These are phyloP conservation scores for Neria commutata DNA, from an alignment of 2,888 invertebrate species.

Conservation along the genomic window DNA sequence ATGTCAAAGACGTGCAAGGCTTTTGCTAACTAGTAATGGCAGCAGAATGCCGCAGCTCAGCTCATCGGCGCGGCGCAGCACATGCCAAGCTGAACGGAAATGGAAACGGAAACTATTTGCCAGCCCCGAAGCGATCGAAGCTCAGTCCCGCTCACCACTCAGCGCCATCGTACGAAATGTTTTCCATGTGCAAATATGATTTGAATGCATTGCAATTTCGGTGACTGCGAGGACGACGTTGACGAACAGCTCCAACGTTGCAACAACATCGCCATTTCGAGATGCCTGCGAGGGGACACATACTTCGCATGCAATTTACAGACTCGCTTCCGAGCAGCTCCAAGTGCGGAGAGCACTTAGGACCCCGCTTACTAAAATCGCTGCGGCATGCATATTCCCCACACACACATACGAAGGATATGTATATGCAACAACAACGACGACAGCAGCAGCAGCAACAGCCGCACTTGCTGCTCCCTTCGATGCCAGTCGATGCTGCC, in stretches of 20 bases:
- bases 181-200: conserved; percentile 10
- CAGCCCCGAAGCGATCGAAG: neutral
- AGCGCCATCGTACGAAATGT: neutral
- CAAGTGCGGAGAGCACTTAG: neutral
- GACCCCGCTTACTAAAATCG: neutral
- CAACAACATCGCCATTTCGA: too few relatives aligned
- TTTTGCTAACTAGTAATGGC: too few relatives aligned
- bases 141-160: neutral
- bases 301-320: neutral
- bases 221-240: too few relatives aligned
- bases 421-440: neutral
- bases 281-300: neutral
- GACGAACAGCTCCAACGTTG: too few relatives aligned
- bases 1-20: neutral
- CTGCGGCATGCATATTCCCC: neutral
- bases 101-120: conserved; percentile 11
- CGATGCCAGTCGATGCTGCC: neutral
- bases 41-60: neutral
- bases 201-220: neutral
- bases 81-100: conserved; percentile 10
- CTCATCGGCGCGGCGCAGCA: neutral
- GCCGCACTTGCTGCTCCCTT: neutral
- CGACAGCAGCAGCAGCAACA: neutral
- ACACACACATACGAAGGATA: neutral
- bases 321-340: neutral